A percentile compares a stretch with the other conserved stretches of the same genome.
phyloP scores from a whole-genome alignment of 2,888 invertebrate genomes.

The Drosophila kokeensis region DNA sequence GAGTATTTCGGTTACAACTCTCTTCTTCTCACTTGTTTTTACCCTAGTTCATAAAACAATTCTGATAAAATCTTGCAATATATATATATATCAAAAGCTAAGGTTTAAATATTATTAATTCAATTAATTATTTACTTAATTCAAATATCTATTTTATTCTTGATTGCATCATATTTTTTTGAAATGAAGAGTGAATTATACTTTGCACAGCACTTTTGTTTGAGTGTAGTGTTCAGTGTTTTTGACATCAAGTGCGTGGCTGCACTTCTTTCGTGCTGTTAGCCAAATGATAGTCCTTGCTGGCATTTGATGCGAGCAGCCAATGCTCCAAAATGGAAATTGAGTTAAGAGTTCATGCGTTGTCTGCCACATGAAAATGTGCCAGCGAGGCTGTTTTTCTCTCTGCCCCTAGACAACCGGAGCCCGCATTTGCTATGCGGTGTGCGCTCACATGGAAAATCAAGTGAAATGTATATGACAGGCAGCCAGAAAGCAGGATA shows the following conservation, averaged over 20 bases:
- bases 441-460: slow-evolving; percentile 74
- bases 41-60: not conserved
- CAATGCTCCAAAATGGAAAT: slow-evolving; percentile 45
- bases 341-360: slow-evolving; percentile 40
- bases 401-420: not conserved
- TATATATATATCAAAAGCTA: no score
- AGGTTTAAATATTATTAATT: no score
- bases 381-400: slow-evolving; percentile 60
- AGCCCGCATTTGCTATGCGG: slow-evolving; percentile 11
- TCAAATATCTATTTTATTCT: no score
- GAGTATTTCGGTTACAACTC: not conserved
- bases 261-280: slow-evolving; percentile 59
- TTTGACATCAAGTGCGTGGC: slow-evolving; percentile 58
- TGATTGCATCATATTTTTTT: no score
- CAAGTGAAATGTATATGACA: slow-evolving; percentile 75
- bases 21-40: not conserved
- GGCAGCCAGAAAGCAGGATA: slow-evolving; percentile 65
- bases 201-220: not conserved
- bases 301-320: slow-evolving; percentile 7
- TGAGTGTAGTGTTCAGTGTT: slow-evolving; percentile 17
- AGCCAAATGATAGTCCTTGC: slow-evolving; percentile 34
- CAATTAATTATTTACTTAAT: no score
- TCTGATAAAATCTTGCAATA: not conserved
- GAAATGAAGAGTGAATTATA: not conserved
- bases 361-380: slow-evolving; percentile 54